Base-by-base conservation (phyloP, 2,113 vertebrate species). In the Sakesphorus luctuosus region DNA sequence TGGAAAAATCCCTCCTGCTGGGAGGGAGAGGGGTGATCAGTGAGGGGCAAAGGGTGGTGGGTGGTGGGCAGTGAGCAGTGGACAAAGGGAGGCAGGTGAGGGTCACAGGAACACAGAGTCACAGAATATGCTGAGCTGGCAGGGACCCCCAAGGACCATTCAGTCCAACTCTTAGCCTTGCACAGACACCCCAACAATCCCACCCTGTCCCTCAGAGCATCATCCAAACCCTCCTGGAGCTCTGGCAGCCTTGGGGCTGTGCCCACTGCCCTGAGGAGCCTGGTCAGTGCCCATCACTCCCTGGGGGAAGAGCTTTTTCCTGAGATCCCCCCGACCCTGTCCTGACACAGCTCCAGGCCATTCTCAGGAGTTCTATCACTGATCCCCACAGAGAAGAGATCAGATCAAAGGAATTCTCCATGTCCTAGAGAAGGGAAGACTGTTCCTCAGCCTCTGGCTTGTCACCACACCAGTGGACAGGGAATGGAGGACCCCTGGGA, bases 1-100 rank as follows among this genome's bases (percentile, higher is more conserved):
- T 99, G 87, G 82, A 59, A 59, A 89, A 97, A 92, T 61, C 67
- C 58, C 94, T 93, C 71, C 55, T 90, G 79, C 50, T 44, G n/a
- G 65, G 84, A 35, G 16, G 36, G 79, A 0, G 0, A 43, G 59
- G 53, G 66, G 53, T 12, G 13, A 11, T 18, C 65, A 20, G 23
- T 4, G 3, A 46, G 8, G 66, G 79, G 69, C 6, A 14, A 47
- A 44, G 44, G 56, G 59, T 9, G 35, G 13, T 23, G 84, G 25
- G 67, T 28, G 23, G 31, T 9, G 25, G 29, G 53, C 10, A 2
- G 47, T 29, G 49, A 33, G 10, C 43, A 40, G 15, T 5, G 33
- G 53, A 13, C 3, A 10, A 43, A 67, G 31, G 38, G 69, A 17
- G 44, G 31, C 11, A 47, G 28, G 35, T 15, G 74, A 79, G 33